phyloP scores from a whole-genome alignment of 64 coral and sea anemone genomes.

The Actinia tenebrosa region DNA sequence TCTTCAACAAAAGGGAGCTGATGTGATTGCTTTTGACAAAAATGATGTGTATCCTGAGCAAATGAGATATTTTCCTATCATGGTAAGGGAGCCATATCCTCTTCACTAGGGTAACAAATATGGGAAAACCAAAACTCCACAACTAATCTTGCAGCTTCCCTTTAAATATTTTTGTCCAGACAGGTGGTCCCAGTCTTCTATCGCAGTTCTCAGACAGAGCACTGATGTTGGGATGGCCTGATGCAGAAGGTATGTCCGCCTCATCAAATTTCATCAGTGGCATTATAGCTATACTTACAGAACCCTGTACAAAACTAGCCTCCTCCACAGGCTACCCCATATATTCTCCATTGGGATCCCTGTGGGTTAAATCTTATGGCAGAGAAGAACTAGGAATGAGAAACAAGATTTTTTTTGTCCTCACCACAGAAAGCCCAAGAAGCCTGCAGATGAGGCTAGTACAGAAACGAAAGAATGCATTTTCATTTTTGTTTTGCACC shows the following conservation, averaged over 20 bases:
- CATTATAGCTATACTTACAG: too few relatives aligned
- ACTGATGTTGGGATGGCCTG: slow-evolving; percentile 82
- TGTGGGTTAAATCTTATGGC: too few relatives aligned
- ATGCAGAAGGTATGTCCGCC: slow-evolving; percentile 56
- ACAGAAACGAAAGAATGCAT: too few relatives aligned
- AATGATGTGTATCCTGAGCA: slow-evolving; percentile 66
- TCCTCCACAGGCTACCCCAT: too few relatives aligned
- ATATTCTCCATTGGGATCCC: too few relatives aligned
- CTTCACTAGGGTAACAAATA: background rate
- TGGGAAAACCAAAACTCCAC: background rate
- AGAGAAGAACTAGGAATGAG: too few relatives aligned
- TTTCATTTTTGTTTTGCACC: too few relatives aligned
- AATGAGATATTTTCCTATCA: slow-evolving; percentile 67
- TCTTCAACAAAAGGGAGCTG: slow-evolving; percentile 54
- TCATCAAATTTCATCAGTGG: background rate
- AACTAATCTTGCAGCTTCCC: too few relatives aligned
- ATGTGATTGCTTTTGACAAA: slow-evolving; percentile 81
- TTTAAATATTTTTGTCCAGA: slow-evolving; percentile 34
- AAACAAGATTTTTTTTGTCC: too few relatives aligned
- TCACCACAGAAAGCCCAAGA: too few relatives aligned
- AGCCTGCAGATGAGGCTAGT: too few relatives aligned
- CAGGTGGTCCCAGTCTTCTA: slow-evolving; percentile 45
- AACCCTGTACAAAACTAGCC: too few relatives aligned
- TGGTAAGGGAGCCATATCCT: slow-evolving; percentile 20
- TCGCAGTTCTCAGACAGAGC: slow-evolving; percentile 50